phyloP scores from a whole-genome alignment of 2,888 invertebrate genomes.

The Philonicus albiceps region DNA sequence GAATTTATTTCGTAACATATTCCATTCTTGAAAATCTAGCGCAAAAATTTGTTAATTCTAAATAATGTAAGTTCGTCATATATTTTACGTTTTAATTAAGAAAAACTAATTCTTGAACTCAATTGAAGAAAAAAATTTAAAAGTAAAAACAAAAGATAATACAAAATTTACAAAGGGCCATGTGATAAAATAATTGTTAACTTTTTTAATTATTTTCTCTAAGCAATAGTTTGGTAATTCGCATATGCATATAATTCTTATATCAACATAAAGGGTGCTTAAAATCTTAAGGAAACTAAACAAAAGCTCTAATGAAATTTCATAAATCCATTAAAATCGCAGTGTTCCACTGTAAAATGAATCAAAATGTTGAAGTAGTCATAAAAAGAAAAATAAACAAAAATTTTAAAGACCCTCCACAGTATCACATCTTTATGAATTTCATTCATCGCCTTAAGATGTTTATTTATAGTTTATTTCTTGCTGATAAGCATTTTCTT shows the following conservation, averaged over 20 bases:
- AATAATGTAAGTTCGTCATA: too few species aligned
- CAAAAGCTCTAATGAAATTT: not conserved
- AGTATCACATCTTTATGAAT: not conserved
- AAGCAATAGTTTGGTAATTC: too few species aligned
- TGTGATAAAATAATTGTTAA: too few species aligned
- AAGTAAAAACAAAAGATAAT: too few species aligned
- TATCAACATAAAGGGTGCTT: not conserved
- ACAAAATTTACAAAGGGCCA: too few species aligned
- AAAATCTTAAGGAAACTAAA: not conserved
- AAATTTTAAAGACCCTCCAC: not conserved
- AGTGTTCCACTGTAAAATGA: not conserved
- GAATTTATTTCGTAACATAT: too few species aligned
- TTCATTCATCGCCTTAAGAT: not conserved
- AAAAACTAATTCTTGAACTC: too few species aligned
- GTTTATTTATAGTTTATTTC: not conserved
- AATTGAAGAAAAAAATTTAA: too few species aligned
- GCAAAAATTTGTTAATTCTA: too few species aligned
- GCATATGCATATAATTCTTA: not conserved
- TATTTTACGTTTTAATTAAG: too few species aligned
- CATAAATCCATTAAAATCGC: not conserved
- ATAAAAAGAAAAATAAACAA: not conserved
- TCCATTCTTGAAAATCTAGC: too few species aligned
- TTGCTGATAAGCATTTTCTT: not conserved
- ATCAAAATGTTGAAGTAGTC: not conserved
- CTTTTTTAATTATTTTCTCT: too few species aligned